A percentile compares a stretch with the other conserved stretches of the same genome.
phyloP scores from a whole-genome alignment of 2,113 vertebrate species.

The Protobothrops mucrosquamatus region DNA sequence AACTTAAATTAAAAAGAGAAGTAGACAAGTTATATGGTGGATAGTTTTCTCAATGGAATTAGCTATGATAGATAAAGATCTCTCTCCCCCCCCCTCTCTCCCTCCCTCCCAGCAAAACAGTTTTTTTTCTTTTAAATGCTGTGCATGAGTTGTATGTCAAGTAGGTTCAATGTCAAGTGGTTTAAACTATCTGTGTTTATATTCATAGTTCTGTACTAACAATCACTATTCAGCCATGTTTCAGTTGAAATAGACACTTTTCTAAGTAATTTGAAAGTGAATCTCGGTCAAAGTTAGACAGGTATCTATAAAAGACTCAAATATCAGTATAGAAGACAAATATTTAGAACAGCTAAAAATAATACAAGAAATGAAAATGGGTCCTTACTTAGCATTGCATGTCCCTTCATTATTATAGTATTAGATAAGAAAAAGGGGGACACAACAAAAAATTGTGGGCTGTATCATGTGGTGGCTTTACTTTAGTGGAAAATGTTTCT shows the following conservation, averaged over 20 bases:
- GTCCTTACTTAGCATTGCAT: not conserved
- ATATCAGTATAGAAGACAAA: not conserved
- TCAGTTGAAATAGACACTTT: slow-evolving; percentile 26
- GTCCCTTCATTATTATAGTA: not conserved
- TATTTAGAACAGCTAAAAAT: not conserved
- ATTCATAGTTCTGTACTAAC: not conserved
- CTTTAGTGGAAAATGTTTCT: not conserved
- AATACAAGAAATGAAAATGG: not conserved
- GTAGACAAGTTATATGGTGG: not conserved
- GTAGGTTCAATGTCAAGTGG: slow-evolving; percentile 23
- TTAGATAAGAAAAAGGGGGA: not conserved
- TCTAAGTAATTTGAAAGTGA: slow-evolving; percentile 40
- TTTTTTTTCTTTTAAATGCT: not conserved
- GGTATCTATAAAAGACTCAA: slow-evolving; percentile 23
- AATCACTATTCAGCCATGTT: slow-evolving; percentile 34
- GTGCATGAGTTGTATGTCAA: not conserved
- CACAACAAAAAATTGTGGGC: not conserved
- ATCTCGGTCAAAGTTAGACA: slow-evolving; percentile 10
- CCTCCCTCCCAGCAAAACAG: not conserved
- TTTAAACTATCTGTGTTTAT: slow-evolving; percentile 6
- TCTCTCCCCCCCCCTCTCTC: too few relatives aligned
- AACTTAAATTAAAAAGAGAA: not conserved
- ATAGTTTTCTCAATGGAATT: not conserved
- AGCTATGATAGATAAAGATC: not conserved
- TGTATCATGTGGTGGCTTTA: not conserved